Base-by-base conservation (phyloP, 2,797 vertebrate species). In the Syngnathus acus region DNA sequence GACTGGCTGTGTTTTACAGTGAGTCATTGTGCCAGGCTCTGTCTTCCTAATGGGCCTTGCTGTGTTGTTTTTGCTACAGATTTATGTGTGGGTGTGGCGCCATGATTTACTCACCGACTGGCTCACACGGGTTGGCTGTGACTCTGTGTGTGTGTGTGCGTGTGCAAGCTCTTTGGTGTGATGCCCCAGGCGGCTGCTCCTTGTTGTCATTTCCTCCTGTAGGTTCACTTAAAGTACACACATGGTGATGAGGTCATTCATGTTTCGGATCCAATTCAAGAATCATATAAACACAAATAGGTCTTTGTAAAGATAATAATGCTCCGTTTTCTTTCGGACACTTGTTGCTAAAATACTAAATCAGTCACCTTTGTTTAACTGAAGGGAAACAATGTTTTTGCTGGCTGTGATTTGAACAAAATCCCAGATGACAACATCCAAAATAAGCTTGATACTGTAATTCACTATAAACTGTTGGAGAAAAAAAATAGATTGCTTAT, bases 41-140 rank as follows among this genome's bases (percentile, higher is more conserved):
- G 72, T 80, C 68, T 65, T 78, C 66, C 78, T 87, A 87, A 87
- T 87, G 79, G 78, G 26, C 47, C 71, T 77, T 78, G 84, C 71
- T 84, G 84, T 83, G 83, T 89, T 87, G 81, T 86, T 88, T 78
- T 81, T 82, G 72, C 69, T 32, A 67, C 54, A 80, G 85, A 88
- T 90, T 88, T 85, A 88, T 79, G 85, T 4, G 78, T 83, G 84
- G 86, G 86, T 80, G 81, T 77, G 81, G 85, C 75, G 0, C 71
- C 42, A 71, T 89, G 86, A 88, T 90, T 89, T 87, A 77, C 81
- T 81, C 77, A 84, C 86, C 87, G 87, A 86, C 74, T 61, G 86
- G 84, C 84, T 87, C 81, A 78, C 83, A 71, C 78, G 80, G 76
- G 77, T 73, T 68, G 80, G 77, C 62, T 77, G 74, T 67, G 65